Percentiles rank a stretch among this genome's conserved stretches.
These are phyloP conservation scores for Sisyra nigra DNA, from an alignment of 2,888 invertebrate species.

Conservation along the genomic window DNA sequence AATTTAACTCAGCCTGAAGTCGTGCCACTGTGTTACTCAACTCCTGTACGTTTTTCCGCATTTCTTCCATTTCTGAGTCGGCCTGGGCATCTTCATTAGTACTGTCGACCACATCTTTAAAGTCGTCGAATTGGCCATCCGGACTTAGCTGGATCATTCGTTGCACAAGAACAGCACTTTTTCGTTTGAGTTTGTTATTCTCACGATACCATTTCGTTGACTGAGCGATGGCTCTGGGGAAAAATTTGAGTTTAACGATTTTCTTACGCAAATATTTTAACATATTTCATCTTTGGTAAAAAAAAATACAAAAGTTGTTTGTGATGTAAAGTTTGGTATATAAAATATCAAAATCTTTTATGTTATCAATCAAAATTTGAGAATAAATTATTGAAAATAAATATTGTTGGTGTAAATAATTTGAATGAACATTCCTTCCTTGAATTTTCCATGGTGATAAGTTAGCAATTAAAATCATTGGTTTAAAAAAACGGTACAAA, in stretches of 20 bases:
- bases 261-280: conserved; percentile 5
- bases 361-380: too few relatives aligned
- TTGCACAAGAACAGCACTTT: conserved; percentile 46
- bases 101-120: conserved; percentile 24
- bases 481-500: too few relatives aligned
- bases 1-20: conserved; percentile 46
- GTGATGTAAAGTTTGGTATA: background rate
- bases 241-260: conserved; percentile 9
- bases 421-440: too few relatives aligned
- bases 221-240: conserved; percentile 45
- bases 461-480: too few relatives aligned
- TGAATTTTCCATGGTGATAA: too few relatives aligned
- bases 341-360: background rate
- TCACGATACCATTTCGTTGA: conserved; percentile 62
- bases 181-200: conserved; percentile 52
- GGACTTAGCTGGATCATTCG: conserved; percentile 37
- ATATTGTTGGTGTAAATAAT: too few relatives aligned
- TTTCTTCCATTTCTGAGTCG: conserved; percentile 48
- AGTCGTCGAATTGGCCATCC: conserved; percentile 26
- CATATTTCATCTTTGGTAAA: conserved; percentile 1
- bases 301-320: background rate
- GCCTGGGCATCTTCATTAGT: conserved; percentile 31
- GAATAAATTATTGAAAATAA: too few relatives aligned
- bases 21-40: conserved; percentile 45
- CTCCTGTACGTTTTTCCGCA: conserved; percentile 47